phyloP scores from a whole-genome alignment of 1,140 invertebrate species.

The Cephus cinctus region DNA sequence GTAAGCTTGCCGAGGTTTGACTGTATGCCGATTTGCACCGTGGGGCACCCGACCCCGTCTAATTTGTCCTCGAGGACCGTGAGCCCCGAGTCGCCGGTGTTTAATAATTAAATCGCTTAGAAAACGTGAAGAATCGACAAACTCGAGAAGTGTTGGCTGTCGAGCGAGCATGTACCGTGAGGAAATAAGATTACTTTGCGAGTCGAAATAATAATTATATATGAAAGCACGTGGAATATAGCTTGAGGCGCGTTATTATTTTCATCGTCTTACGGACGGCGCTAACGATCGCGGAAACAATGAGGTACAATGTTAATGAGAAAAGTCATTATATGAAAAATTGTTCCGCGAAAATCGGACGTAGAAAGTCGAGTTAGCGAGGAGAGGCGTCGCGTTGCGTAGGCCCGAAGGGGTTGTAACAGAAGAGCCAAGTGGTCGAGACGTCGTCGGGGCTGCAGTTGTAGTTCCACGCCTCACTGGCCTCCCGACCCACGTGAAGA shows the following conservation, averaged over 20 bases:
- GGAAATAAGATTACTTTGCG: constrained; percentile 29
- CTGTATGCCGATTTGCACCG: background rate
- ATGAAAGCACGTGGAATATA: constrained; percentile 28
- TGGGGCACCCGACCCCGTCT: background rate
- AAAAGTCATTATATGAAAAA: constrained; percentile 45
- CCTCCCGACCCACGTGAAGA: too few relatives aligned
- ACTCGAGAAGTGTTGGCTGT: background rate
- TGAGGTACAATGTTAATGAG: constrained; percentile 46
- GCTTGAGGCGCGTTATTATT: constrained; percentile 3
- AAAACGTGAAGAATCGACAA: background rate
- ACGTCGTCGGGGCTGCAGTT: constrained; percentile 21
- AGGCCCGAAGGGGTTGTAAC: constrained; percentile 11
- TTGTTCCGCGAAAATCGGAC: constrained; percentile 36
- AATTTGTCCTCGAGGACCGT: too few relatives aligned
- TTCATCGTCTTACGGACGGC: constrained; percentile 12
- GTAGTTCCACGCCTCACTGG: background rate
- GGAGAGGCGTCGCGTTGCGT: too few relatives aligned
- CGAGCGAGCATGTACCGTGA: constrained; percentile 17
- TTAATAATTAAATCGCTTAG: background rate
- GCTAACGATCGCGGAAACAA: constrained; percentile 36
- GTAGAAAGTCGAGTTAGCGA: too few relatives aligned
- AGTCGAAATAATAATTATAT: constrained; percentile 29
- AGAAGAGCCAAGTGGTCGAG: constrained; percentile 26
- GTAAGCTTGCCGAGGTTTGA: background rate
- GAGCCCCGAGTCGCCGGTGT: too few relatives aligned